These are phyloP conservation scores for Solenodon paradoxus DNA, from an alignment of 2,113 vertebrate genomes.

Conservation along the genomic window DNA sequence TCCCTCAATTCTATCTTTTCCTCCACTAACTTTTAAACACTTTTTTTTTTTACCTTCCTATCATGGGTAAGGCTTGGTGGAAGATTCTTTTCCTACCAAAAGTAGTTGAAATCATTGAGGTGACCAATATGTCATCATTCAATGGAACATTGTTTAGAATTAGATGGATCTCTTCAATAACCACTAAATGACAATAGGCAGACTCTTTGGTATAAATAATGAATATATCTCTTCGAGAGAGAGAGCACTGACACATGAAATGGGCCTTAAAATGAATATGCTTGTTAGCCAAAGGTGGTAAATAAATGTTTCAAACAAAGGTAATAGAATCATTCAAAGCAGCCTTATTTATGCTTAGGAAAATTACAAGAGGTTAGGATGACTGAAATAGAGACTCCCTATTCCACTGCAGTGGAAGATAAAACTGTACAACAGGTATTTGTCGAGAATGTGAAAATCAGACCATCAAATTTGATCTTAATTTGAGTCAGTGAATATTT, in stretches of 20 bases:
- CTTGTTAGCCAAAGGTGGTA: background rate
- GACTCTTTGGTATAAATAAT: background rate
- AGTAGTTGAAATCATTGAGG: background rate
- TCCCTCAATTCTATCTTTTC: background rate
- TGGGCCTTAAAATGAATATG: background rate
- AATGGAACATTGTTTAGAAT: background rate
- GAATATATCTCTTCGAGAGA: background rate
- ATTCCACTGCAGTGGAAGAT: background rate
- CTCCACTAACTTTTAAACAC: background rate
- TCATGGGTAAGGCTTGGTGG: background rate
- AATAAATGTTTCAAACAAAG: background rate
- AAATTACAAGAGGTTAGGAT: background rate
- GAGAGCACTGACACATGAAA: background rate
- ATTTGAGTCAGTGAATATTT: background rate
- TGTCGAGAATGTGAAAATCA: background rate
- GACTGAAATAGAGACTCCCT: background rate
- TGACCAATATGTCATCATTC: background rate
- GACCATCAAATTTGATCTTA: background rate
- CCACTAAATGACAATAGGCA: background rate
- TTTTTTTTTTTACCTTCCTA: background rate
- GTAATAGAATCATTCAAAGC: background rate
- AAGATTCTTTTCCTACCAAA: background rate
- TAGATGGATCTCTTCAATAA: background rate
- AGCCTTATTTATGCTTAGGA: background rate
- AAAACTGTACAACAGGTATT: background rate